phyloP scores from a whole-genome alignment of 2,888 invertebrate species.

The Cosmorhoe ocellata region DNA sequence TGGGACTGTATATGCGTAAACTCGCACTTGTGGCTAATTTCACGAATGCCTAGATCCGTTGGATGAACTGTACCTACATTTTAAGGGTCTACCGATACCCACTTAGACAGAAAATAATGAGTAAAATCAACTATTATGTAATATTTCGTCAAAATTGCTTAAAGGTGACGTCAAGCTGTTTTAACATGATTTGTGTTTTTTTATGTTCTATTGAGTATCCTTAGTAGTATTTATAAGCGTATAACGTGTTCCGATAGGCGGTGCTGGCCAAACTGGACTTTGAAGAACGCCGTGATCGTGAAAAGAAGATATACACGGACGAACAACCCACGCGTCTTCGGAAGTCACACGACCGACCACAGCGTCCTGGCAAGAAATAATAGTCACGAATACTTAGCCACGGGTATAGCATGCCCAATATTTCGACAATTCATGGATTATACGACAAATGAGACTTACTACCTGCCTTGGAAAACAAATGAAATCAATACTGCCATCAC shows the following conservation, averaged over 20 bases:
- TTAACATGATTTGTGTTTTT: too few species aligned
- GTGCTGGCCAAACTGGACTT: conserved; percentile 48
- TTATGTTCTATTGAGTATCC: too few species aligned
- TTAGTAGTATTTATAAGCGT: too few species aligned
- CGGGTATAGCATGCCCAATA: conserved; percentile 4
- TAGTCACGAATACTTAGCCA: not conserved
- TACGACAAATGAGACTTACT: not conserved
- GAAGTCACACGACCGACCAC: conserved; percentile 50
- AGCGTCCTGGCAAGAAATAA: conserved; percentile 49
- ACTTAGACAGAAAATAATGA: too few species aligned
- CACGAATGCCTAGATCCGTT: too few species aligned
- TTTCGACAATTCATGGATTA: not conserved
- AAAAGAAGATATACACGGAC: conserved; percentile 54
- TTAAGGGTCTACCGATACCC: too few species aligned
- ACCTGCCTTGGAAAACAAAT: not conserved
- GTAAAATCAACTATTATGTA: too few species aligned
- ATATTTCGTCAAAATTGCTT: too few species aligned
- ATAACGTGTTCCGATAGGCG: conserved; percentile 44
- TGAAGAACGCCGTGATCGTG: conserved; percentile 57
- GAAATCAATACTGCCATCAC: not conserved
- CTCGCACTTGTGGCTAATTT: too few species aligned
- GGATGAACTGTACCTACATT: too few species aligned
- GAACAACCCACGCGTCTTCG: conserved; percentile 68
- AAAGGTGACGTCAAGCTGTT: too few species aligned
- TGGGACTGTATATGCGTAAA: too few species aligned